phyloP scores from a whole-genome alignment of 1,140 invertebrate genomes.

The Homalodisca vitripennis region DNA sequence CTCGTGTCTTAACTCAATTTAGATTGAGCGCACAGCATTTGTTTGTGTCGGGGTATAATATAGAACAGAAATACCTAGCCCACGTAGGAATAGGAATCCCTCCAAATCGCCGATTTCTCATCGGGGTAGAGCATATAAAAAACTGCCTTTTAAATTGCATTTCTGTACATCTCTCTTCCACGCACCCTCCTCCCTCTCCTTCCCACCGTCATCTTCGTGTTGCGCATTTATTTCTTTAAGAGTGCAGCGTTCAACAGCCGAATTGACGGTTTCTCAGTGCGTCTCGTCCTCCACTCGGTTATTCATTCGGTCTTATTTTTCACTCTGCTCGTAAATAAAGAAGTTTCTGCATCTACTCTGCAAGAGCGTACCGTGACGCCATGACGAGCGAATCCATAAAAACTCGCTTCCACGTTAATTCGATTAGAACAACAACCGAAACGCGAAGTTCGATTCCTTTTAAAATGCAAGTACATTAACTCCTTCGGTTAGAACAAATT shows the following conservation, averaged over 20 bases:
- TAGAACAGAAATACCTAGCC: slow-evolving; percentile 4
- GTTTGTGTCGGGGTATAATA: slow-evolving; percentile 32
- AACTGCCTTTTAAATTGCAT: slow-evolving; percentile 36
- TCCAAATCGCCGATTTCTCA: slow-evolving; percentile 41
- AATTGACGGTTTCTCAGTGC: slow-evolving; percentile 19
- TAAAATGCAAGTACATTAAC: too few species aligned
- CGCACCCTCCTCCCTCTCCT: slow-evolving; percentile 3
- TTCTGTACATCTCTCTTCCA: slow-evolving; percentile 37
- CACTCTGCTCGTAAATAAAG: slow-evolving; percentile 13
- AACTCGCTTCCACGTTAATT: too few species aligned
- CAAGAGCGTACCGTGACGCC: too few species aligned
- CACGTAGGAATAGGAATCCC: slow-evolving; percentile 22
- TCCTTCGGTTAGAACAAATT: too few species aligned
- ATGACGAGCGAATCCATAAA: too few species aligned
- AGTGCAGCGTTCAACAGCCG: slow-evolving; percentile 28
- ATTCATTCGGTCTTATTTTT: slow-evolving; percentile 21
- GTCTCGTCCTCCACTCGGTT: not conserved
- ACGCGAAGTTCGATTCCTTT: too few species aligned
- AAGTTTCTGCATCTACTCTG: too few species aligned
- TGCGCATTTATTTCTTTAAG: slow-evolving; percentile 33
- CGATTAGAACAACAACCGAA: too few species aligned
- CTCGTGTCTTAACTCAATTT: slow-evolving; percentile 40
- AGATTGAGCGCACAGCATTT: slow-evolving; percentile 39
- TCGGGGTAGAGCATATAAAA: slow-evolving; percentile 25
- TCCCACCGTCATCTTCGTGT: slow-evolving; percentile 34